A percentile compares a stretch with the other conserved stretches of the same genome.
Conservation (phyloP, 2,113 vertebrate species). For the Nothocercus nigrocapillus region DNA sequence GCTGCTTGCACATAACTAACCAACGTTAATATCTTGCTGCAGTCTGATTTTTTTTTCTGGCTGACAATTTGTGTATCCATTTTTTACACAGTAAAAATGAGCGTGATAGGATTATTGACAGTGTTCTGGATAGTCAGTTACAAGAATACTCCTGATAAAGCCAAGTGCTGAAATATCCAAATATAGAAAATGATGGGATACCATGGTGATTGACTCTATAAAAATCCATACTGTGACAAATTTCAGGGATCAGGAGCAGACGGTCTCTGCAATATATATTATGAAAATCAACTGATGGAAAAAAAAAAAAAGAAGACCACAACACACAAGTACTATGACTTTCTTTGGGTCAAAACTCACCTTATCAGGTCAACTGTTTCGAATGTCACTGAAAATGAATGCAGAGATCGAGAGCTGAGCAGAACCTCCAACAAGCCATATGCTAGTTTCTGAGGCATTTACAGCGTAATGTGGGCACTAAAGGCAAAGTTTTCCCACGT, state of each 20-base stretch:
- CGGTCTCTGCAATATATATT: not conserved
- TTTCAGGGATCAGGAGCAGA: slow-evolving; percentile 19
- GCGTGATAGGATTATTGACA: not conserved
- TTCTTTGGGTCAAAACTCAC: not conserved
- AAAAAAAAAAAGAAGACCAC: not conserved
- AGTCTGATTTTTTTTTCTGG: not conserved
- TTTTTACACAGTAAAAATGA: slow-evolving; percentile 15
- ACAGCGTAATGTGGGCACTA: not conserved
- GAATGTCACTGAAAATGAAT: not conserved
- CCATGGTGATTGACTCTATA: slow-evolving; percentile 49
- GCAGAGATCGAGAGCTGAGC: not conserved
- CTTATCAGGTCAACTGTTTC: not conserved
- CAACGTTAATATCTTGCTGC: not conserved
- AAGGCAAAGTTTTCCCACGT: not conserved
- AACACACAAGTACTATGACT: not conserved
- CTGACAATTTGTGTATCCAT: not conserved
- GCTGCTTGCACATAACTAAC: not conserved
- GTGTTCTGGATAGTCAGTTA: not conserved
- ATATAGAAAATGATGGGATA: slow-evolving; percentile 31
- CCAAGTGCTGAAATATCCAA: not conserved
- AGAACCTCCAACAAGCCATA: not conserved
- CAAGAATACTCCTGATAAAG: slow-evolving; percentile 26
- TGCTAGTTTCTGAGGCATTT: not conserved
- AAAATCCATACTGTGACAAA: slow-evolving; percentile 39
- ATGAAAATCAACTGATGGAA: not conserved